A percentile compares a stretch with the other conserved stretches of the same genome.
These are phyloP conservation scores for Drosophila dives DNA, from an alignment of 2,888 invertebrate species.

Conservation along the genomic window DNA sequence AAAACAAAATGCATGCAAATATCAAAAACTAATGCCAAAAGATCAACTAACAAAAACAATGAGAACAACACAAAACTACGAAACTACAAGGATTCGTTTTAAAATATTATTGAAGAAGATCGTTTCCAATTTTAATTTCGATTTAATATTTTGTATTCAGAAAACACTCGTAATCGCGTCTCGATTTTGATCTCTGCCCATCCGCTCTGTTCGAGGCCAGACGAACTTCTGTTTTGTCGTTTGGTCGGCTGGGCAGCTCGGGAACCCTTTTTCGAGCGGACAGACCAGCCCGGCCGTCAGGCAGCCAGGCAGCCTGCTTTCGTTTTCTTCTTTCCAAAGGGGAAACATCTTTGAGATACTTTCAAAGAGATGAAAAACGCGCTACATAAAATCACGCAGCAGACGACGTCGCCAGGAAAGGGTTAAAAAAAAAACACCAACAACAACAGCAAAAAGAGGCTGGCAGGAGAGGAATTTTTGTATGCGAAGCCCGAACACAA, in stretches of 20 bases:
- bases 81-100: conserved; percentile 21
- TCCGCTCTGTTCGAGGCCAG: conserved; percentile 84
- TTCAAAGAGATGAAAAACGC: conserved; percentile 54
- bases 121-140: neutral
- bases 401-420: conserved; percentile 54
- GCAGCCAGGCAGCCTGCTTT: conserved; percentile 37
- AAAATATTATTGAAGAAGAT: neutral
- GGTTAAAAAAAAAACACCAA: conserved; percentile 55
- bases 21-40: conserved; percentile 20
- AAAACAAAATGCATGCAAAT: conserved; percentile 69
- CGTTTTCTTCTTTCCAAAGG: conserved; percentile 59
- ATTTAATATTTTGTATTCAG: neutral
- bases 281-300: conserved; percentile 4
- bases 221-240: conserved; percentile 83
- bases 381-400: conserved; percentile 70
- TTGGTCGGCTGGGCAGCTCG: conserved; percentile 65
- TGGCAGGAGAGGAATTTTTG: conserved; percentile 23
- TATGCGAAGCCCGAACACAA: conserved; percentile 32
- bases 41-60: conserved; percentile 23
- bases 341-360: conserved; percentile 63
- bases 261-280: conserved; percentile 70
- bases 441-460: conserved; percentile 17
- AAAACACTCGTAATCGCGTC: conserved; percentile 36
- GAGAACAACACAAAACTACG: conserved; percentile 7
- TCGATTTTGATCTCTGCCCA: conserved; percentile 67